Conservation (phyloP, 2,888 invertebrate species). For the Aphelenchoides bicaudatus region DNA sequence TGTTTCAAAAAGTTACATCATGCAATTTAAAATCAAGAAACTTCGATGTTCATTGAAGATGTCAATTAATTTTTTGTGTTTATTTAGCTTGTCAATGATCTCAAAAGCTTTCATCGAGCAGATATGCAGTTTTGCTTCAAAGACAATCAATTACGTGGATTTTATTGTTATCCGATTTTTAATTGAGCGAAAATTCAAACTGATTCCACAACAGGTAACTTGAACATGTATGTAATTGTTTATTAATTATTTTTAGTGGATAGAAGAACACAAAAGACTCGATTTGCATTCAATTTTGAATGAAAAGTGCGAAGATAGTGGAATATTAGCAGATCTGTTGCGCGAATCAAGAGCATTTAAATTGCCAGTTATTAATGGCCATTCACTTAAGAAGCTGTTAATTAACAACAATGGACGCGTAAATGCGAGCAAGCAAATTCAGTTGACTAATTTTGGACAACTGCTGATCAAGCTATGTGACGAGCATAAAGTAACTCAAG, state of each 20-base stretch:
- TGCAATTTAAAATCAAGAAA: too few relatives aligned
- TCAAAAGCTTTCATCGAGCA: background rate
- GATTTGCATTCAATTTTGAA: background rate
- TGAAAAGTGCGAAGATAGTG: conserved; percentile 1
- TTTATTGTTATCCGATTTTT: conserved; percentile 13
- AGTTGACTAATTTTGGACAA: conserved; percentile 14
- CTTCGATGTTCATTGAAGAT: too few relatives aligned
- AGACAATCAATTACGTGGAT: conserved; percentile 8
- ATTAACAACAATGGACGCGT: background rate
- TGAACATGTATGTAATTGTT: background rate
- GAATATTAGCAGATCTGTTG: background rate
- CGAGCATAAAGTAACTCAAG: conserved; percentile 13
- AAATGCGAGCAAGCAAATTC: background rate
- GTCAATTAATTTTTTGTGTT: too few relatives aligned
- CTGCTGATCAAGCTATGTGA: conserved; percentile 18
- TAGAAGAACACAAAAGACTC: background rate
- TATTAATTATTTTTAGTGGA: conserved; percentile 12
- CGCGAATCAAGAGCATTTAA: background rate
- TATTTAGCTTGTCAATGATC: too few relatives aligned
- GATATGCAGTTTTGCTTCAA: background rate
- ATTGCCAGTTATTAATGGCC: background rate
- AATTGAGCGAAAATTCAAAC: conserved; percentile 2
- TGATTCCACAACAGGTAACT: conserved; percentile 14
- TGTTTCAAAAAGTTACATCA: too few relatives aligned
- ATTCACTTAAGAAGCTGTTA: background rate